Percentiles rank a stretch among this genome's conserved stretches.
phyloP scores from a whole-genome alignment of 2,113 vertebrate species.

The Danionella cerebrum region DNA sequence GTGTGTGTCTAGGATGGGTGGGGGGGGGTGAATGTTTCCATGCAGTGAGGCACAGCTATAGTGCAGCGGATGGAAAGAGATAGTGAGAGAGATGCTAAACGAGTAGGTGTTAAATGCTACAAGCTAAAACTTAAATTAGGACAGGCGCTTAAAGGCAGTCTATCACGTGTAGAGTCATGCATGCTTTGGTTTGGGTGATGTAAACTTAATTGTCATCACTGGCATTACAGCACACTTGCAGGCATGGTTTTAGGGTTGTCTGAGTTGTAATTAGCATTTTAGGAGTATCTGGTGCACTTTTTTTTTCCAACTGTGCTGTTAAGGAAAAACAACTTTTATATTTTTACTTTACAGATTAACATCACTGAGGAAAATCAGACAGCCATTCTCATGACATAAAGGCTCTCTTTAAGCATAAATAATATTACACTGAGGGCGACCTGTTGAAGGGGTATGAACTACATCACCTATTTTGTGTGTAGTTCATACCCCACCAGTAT shows the following conservation, averaged over 20 bases:
- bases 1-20: conserved; percentile 7
- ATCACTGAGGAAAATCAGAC: no score
- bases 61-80: conserved; percentile 21
- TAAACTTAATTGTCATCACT: not conserved
- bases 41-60: conserved; percentile 27
- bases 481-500: no score
- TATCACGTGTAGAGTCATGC: not conserved
- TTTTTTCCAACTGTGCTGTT: no score
- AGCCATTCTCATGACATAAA: no score
- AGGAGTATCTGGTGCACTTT: not conserved
- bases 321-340: no score
- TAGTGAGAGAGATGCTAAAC: conserved; percentile 17
- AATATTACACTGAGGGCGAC: no score
- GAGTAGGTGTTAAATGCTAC: conserved; percentile 22
- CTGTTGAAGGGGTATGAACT: no score
- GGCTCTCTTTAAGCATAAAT: no score
- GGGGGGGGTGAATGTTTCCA: conserved; percentile 33
- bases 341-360: no score
- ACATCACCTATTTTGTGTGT: no score
- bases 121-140: conserved; percentile 21
- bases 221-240: not conserved
- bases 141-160: conserved; percentile 24
- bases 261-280: no score
- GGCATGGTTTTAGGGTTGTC: not conserved
- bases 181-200: not conserved